Percentiles rank a stretch among this genome's conserved stretches.
phyloP scores from a whole-genome alignment of 2,888 invertebrate genomes.

The Trissonchulus sp. region DNA sequence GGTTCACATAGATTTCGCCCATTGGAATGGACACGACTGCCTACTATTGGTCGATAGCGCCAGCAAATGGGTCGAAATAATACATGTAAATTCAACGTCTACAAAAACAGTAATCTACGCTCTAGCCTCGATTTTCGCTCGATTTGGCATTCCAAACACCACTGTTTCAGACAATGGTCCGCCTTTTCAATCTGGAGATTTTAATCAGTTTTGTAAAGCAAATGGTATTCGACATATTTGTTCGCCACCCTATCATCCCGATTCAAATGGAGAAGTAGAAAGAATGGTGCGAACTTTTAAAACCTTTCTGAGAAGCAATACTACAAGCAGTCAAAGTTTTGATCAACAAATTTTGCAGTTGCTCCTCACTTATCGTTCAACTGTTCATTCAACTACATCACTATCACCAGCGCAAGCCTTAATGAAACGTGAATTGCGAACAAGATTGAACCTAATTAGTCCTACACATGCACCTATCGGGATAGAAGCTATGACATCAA shows the following conservation, averaged over 20 bases:
- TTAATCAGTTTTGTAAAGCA: conserved; percentile 38
- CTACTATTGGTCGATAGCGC: conserved; percentile 53
- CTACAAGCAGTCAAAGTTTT: neutral
- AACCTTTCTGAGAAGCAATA: neutral
- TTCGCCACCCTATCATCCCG: conserved; percentile 43
- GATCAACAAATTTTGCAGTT: neutral
- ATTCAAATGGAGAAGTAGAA: conserved; percentile 45
- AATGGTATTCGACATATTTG: conserved; percentile 39
- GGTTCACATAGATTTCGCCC: conserved; percentile 55
- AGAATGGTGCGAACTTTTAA: conserved; percentile 42
- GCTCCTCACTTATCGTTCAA: neutral
- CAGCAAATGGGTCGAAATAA: conserved; percentile 52
- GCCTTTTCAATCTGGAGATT: conserved; percentile 42
- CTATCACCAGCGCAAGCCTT: neutral
- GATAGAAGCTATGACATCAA: neutral
- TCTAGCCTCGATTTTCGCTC: conserved; percentile 39
- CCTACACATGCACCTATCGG: too few relatives aligned
- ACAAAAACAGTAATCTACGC: conserved; percentile 36
- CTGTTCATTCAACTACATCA: neutral
- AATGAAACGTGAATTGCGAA: neutral
- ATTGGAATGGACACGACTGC: conserved; percentile 34
- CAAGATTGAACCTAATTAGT: too few relatives aligned
- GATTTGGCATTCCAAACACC: conserved; percentile 42
- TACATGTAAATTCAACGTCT: neutral
- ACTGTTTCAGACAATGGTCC: conserved; percentile 49